Conservation (phyloP, 2,797 vertebrate species). For the Bufotes viridis region DNA sequence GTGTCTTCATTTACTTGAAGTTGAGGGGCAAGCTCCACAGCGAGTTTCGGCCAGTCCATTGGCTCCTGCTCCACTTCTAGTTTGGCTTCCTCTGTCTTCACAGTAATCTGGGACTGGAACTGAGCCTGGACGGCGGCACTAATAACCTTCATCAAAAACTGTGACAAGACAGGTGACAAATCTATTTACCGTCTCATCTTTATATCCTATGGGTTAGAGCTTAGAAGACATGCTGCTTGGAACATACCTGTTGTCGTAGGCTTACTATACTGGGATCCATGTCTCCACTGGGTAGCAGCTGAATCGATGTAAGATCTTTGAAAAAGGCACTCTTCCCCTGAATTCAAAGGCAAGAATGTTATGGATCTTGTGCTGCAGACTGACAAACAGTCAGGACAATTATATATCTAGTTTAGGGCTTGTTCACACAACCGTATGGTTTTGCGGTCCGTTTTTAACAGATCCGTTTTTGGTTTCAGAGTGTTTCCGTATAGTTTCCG, state of each 20-base stretch:
- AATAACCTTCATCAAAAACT: conserved; percentile 89
- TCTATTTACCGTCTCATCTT: not conserved
- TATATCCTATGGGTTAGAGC: not conserved
- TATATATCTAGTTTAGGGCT: too few species aligned
- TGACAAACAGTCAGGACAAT: not conserved
- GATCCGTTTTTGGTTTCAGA: too few species aligned
- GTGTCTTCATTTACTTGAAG: conserved; percentile 90
- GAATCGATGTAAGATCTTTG: conserved; percentile 93
- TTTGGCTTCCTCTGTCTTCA: conserved; percentile 61
- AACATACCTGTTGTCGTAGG: conserved; percentile 84
- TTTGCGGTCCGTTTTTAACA: too few species aligned
- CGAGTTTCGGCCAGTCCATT: conserved; percentile 85
- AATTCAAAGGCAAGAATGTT: conserved; percentile 22
- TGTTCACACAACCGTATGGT: too few species aligned
- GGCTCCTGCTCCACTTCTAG: conserved; percentile 70
- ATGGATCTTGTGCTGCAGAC: not conserved
- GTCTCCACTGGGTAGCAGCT: conserved; percentile 93
- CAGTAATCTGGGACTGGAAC: conserved; percentile 66
- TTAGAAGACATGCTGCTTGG: not conserved
- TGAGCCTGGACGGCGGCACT: conserved; percentile 84
- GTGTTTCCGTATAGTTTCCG: too few species aligned
- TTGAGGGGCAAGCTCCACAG: conserved; percentile 83
- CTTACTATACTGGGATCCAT: conserved; percentile 87
- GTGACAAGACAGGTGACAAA: not conserved
- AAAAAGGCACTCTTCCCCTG: conserved; percentile 98